Conservation (phyloP, 2,888 invertebrate genomes). For the Noctua janthina region DNA sequence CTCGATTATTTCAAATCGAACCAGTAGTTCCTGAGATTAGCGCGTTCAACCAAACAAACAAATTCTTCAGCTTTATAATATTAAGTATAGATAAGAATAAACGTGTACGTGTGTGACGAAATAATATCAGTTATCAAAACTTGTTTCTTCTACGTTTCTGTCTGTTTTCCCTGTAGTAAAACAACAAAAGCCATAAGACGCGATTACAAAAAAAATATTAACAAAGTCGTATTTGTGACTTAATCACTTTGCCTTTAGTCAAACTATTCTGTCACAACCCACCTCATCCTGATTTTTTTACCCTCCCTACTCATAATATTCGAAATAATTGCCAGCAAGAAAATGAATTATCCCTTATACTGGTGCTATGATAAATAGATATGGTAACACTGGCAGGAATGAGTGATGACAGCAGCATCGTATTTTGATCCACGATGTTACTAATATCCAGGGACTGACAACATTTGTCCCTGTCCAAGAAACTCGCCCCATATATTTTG, state of each 20-base stretch:
- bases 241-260: too few species aligned
- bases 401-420: conserved; percentile 38
- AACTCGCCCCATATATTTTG: conserved; percentile 4
- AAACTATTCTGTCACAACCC: background rate
- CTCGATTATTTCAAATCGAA: too few species aligned
- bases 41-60: too few species aligned
- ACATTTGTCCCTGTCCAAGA: conserved; percentile 39
- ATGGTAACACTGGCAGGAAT: conserved; percentile 19
- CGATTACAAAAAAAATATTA: background rate
- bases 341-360: conserved; percentile 29
- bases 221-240: background rate
- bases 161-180: background rate
- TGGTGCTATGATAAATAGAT: conserved; percentile 38
- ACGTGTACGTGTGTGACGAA: background rate
- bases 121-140: background rate
- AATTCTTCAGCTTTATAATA: too few species aligned
- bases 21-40: too few species aligned
- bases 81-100: too few species aligned
- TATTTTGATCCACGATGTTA: conserved; percentile 28
- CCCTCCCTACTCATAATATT: background rate
- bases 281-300: background rate
- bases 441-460: conserved; percentile 31
- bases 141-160: too few species aligned
- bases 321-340: conserved; percentile 11
- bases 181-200: background rate